A percentile compares a stretch with the other conserved stretches of the same genome.
phyloP scores from a whole-genome alignment of 2,888 invertebrate species.

The Drosophila borborema region DNA sequence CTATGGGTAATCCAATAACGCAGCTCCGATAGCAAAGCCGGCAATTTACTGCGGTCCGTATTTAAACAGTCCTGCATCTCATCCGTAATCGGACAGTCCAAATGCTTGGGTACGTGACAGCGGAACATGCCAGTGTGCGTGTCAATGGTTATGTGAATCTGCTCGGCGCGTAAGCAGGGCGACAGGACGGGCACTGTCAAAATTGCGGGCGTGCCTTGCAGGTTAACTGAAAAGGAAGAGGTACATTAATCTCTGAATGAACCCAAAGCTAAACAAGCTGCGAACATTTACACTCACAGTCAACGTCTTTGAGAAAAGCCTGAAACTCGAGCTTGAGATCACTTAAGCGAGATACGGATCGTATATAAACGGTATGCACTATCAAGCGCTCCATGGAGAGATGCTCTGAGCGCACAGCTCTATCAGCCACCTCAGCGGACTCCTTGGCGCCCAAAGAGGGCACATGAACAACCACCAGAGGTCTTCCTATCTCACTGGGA shows the following conservation, averaged over 20 bases:
- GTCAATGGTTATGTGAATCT: constrained; percentile 96
- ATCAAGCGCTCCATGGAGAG: constrained; percentile 97
- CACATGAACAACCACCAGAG: constrained; percentile 89
- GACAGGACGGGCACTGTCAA: constrained; percentile 95
- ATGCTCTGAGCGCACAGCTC: constrained; percentile 94
- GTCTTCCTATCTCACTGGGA: constrained; percentile 91
- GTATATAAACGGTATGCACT: constrained; percentile 97
- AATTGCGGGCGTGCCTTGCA: constrained; percentile 97
- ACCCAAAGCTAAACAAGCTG: not conserved
- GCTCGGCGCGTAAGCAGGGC: constrained; percentile 96
- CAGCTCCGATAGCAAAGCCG: constrained; percentile 89
- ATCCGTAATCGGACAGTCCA: constrained; percentile 90
- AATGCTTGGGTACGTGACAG: constrained; percentile 96
- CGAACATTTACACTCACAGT: constrained; percentile 88
- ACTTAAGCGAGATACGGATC: constrained; percentile 93
- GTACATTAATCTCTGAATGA: not conserved
- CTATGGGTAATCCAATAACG: constrained; percentile 93
- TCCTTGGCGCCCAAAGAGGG: constrained; percentile 86
- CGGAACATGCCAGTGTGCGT: constrained; percentile 96
- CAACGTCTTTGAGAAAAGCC: constrained; percentile 88
- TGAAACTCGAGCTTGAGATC: constrained; percentile 90
- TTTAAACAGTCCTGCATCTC: constrained; percentile 94
- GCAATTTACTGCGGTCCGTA: constrained; percentile 89
- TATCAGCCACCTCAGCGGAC: constrained; percentile 89
- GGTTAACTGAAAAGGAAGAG: constrained; percentile 88